Evolutionary conservation across 2,888 invertebrate genomes (phyloP), one percentile per base, ranked within the genome.

Genomic region (Ganaspis brasiliensis): DNA sequence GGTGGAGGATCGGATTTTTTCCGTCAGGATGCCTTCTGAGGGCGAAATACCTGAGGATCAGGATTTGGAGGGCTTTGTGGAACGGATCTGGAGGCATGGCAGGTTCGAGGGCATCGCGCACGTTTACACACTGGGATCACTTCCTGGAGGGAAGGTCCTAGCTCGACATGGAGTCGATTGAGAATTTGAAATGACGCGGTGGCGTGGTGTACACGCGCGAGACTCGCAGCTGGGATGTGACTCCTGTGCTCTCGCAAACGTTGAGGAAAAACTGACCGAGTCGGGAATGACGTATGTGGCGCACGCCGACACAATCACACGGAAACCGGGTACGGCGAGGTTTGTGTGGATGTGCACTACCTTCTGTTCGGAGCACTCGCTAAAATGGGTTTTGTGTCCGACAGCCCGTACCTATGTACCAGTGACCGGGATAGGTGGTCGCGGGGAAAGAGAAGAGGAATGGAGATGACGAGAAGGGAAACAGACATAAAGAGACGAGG

Each of bases 391-490:
- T 63, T 72, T 49, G 16, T 70, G 70, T 40, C 61, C 10, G 16
- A 63, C 72, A 63, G 24, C 63, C 52, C 55, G 61, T 71, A 72
- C 57, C 74, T 35, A 19, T 24, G 49, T 40, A 14, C 26, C 57
- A 14, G 31, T 16, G 63, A 74, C 61, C 61, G 76, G 75, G 76
- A 76, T 14, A 8, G 35, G 49, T 49, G 19, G 6, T 2, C 3
- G 31, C 24, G 40, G 35, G 55, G 52, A 71, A 49, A 75, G 35
- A 75, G 52, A 52, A 75, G 74, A 24, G 35, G 5, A 67, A 56
- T 56, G 67, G 74, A 67, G 78, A 75, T 67, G 79, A 75, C 71
- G 73, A 73, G 71, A 73, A 74, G 74, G 74, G 70, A 74, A 76
- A 57, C 75, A 61, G 75, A 70, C 76, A 78, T 72, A 74, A 82